Base-by-base conservation (phyloP, 1,140 invertebrate species). In the Lordiphosa clarofinis region DNA sequence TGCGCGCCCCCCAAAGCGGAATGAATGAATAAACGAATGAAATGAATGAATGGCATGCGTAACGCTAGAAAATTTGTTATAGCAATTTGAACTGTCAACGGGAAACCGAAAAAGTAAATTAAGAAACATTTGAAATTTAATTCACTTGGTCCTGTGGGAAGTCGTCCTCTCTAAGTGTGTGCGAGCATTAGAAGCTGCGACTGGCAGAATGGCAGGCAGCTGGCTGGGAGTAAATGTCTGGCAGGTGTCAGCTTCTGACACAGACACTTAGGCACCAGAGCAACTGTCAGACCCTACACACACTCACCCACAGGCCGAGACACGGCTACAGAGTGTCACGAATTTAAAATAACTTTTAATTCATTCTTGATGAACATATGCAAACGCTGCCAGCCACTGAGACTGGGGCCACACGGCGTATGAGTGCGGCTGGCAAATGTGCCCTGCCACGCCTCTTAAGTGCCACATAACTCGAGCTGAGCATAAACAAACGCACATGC, bases 261-360 rank as follows among this genome's bases (percentile, higher is more conserved):
- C 54, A 49, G 66, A 66, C 76, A 81, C 76, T 75, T 76, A 64
- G 73, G 78, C 62, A 55, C 47, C 54, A 59, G 42, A 48, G 62
- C 56, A 72, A 66, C 53, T 50, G 43, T 55, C 43, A 49, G 13
- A 40, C 15, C 15, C 15, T 15, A 15, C 15, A 12, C 43, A 31
- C 15, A 36, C 40, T 50, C 39, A 40, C 44, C 52, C 47, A 61
- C 64, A 82, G 64, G 63, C 73, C 61, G 60, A 78, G 84, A 84
- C 84, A 8, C 28, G 6, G 28, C 28, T 31, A 8, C 28, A 31
- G 79, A 84, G 69, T 84, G 78, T 84, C 78, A 84, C 78, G 78
- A 84, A 84, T 84, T 84, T 84, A 84, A 84, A 84, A 84, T 84
- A 84, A 84, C 78, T 84, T 84, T 84, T 84, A 84, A 84, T 84